Evolutionary conservation across 1,140 invertebrate genomes (phyloP).

Genomic region (Trichonephila clavipes): DNA sequence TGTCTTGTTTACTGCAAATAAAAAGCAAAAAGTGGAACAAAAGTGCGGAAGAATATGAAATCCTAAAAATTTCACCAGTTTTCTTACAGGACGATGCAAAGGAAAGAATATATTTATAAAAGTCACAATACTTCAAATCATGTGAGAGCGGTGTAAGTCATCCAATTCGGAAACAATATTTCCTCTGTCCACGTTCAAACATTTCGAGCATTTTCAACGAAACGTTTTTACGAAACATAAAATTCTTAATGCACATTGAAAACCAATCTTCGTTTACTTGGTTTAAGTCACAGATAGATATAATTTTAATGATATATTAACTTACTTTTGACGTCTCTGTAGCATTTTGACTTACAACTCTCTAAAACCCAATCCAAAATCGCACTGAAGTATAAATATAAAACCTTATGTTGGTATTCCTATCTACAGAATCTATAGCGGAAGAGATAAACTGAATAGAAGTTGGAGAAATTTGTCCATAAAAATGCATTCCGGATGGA

Average conservation of each 20-base stretch:
- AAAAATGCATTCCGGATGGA: constrained; percentile 63
- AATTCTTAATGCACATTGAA: too few species aligned
- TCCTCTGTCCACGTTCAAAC: background rate
- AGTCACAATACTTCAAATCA: too few species aligned
- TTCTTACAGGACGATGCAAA: background rate
- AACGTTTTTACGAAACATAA: too few species aligned
- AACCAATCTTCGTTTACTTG: too few species aligned
- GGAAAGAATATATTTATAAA: constrained; percentile 20
- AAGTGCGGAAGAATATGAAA: constrained; percentile 57
- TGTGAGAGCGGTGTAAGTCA: background rate
- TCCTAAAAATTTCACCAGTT: constrained; percentile 43
- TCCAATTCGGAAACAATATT: background rate
- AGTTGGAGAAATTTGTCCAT: constrained; percentile 67
- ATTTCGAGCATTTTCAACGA: background rate
- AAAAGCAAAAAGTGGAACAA: constrained; percentile 54
- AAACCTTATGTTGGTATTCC: constrained; percentile 32
- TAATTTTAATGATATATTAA: too few species aligned
- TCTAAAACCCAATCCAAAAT: background rate
- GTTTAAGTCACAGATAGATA: too few species aligned
- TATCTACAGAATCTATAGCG: constrained; percentile 19
- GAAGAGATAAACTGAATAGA: constrained; percentile 48
- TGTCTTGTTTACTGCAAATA: constrained; percentile 60
- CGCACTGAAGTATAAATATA: constrained; percentile 39
- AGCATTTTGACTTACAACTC: background rate
- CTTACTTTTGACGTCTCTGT: background rate